These are phyloP conservation scores for Myxocyprinus asiaticus DNA, from an alignment of 2,113 vertebrate genomes.

Conservation along the genomic window DNA sequence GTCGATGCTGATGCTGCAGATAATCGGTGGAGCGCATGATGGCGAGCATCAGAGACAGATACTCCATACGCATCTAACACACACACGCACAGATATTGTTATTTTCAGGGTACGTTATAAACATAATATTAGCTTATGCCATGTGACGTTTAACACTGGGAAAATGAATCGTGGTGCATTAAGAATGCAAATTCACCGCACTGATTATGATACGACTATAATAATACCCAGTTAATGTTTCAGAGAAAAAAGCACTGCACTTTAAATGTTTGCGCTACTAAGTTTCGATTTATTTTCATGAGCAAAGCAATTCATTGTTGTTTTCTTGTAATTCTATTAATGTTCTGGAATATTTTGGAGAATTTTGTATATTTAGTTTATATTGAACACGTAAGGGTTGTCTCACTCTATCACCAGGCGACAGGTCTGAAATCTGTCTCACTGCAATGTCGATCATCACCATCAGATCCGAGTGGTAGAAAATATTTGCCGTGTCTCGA, in stretches of 20 bases:
- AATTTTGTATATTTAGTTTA: too few species aligned
- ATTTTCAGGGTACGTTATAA: too few species aligned
- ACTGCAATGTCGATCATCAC: slow-evolving; percentile 97
- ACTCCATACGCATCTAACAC: slow-evolving; percentile 92
- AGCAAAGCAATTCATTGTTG: too few species aligned
- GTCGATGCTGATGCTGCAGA: slow-evolving; percentile 90
- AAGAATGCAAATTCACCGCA: too few species aligned
- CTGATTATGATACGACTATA: too few species aligned
- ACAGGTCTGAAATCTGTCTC: slow-evolving; percentile 94
- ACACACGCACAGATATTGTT: slow-evolving; percentile 46
- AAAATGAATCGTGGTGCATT: neutral
- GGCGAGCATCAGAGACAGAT: slow-evolving; percentile 94
- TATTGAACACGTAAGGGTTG: neutral
- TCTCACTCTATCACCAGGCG: slow-evolving; percentile 92
- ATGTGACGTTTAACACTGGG: neutral
- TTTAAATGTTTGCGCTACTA: too few species aligned
- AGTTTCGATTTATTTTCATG: too few species aligned
- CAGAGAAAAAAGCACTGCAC: too few species aligned
- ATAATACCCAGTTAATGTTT: too few species aligned
- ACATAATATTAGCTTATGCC: too few species aligned
- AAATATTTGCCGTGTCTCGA: slow-evolving; percentile 84
- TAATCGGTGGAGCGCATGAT: slow-evolving; percentile 92
- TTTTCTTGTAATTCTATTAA: too few species aligned
- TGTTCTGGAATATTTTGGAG: too few species aligned
- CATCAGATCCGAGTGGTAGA: slow-evolving; percentile 98